These are phyloP conservation scores for Corvus hawaiiensis DNA, from an alignment of 2,113 vertebrate species.

Conservation along the genomic window DNA sequence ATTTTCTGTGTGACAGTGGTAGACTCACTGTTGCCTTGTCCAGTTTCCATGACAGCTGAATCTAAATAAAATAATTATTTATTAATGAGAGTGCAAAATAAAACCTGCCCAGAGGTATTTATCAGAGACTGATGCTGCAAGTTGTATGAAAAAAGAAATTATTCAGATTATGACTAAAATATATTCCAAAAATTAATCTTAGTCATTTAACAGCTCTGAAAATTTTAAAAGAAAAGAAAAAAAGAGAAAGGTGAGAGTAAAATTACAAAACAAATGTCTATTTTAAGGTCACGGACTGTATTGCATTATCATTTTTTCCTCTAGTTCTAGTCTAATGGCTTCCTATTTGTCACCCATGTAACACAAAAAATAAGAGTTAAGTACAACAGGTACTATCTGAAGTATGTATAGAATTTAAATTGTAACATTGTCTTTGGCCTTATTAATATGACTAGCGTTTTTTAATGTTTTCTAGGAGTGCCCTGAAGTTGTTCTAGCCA, in stretches of 20 bases:
- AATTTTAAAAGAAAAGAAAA: neutral
- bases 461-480: neutral
- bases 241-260: neutral
- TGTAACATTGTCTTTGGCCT: neutral
- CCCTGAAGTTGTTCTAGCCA: neutral
- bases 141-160: neutral
- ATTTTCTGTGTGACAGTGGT: neutral
- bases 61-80: slow-evolving; percentile 7
- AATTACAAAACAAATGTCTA: neutral
- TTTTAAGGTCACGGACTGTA: neutral
- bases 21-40: neutral
- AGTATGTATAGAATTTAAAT: neutral
- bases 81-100: neutral
- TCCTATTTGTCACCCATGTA: neutral
- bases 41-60: slow-evolving; percentile 22
- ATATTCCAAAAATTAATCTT: neutral
- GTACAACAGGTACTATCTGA: neutral
- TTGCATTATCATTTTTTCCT: neutral
- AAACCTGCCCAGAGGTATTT: neutral
- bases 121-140: neutral
- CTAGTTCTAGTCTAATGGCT: neutral
- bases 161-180: neutral
- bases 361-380: neutral
- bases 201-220: neutral
- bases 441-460: neutral